These are phyloP conservation scores for Erpornis zantholeuca DNA, from an alignment of 2,113 vertebrate species.

Conservation along the genomic window DNA sequence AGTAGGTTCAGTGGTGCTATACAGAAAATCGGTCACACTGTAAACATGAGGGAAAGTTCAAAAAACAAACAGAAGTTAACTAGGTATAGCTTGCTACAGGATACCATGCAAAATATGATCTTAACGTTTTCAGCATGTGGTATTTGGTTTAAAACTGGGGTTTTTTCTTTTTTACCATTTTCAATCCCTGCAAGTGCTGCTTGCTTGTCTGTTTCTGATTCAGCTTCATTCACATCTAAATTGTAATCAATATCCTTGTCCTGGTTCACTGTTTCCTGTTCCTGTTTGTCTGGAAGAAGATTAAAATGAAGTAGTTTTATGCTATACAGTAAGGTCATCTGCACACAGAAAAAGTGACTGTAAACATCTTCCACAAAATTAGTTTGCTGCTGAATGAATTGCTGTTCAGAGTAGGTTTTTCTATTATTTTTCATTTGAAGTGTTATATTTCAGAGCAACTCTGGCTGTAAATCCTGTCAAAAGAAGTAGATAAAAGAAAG, in stretches of 20 bases:
- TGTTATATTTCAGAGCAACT: background rate
- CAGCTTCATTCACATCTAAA: constrained; percentile 87
- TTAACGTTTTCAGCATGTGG: background rate
- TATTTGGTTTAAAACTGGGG: rapidly evolving
- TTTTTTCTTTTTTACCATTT: constrained; percentile 46
- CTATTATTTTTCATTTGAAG: background rate
- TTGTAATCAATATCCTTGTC: constrained; percentile 79
- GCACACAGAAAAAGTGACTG: background rate
- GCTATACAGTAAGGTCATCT: background rate
- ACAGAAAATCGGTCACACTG: background rate
- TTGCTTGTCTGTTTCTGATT: constrained; percentile 90
- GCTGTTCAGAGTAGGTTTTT: background rate
- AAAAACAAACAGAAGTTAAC: background rate
- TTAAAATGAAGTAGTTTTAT: background rate
- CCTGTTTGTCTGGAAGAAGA: constrained; percentile 27
- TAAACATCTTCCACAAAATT: background rate
- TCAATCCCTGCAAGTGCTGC: constrained; percentile 78
- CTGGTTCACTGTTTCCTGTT: constrained; percentile 61
- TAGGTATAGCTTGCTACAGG: background rate
- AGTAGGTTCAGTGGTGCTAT: background rate
- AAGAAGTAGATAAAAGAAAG: background rate
- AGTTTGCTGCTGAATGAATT: background rate
- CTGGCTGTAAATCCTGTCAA: background rate
- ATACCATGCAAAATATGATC: background rate
- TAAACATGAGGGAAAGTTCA: background rate